phyloP scores from a whole-genome alignment of 2,113 vertebrate genomes.

The Nycticorax nycticorax region DNA sequence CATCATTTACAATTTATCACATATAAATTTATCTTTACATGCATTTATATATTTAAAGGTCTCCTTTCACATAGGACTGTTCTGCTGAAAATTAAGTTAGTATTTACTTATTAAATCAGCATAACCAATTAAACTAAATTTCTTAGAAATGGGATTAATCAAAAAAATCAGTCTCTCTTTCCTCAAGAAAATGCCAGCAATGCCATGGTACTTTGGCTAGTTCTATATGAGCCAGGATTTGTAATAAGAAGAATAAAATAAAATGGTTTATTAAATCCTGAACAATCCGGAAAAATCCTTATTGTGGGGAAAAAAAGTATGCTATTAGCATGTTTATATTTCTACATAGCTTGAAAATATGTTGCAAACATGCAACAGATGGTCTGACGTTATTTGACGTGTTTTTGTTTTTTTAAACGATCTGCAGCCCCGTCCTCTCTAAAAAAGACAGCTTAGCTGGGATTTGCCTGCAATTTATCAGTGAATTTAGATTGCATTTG shows the following conservation, averaged over 20 bases:
- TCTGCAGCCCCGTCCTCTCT: constrained; percentile 62
- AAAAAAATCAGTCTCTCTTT: neutral
- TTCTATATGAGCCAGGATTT: constrained; percentile 16
- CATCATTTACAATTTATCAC: neutral
- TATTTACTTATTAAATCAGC: neutral
- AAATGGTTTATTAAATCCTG: constrained; percentile 48
- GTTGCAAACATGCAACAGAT: constrained; percentile 73
- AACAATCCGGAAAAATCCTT: constrained; percentile 14
- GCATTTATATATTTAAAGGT: neutral
- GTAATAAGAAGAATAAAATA: constrained; percentile 31
- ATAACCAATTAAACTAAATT: neutral
- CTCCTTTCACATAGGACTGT: neutral
- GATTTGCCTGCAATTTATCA: constrained; percentile 78
- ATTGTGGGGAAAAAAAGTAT: neutral
- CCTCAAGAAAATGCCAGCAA: neutral
- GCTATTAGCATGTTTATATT: constrained; percentile 62
- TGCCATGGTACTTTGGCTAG: neutral
- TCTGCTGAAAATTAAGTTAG: neutral
- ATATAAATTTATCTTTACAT: neutral
- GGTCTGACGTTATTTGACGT: constrained; percentile 71
- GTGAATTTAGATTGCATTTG: constrained; percentile 70
- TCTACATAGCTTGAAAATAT: constrained; percentile 59
- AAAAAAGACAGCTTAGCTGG: constrained; percentile 79
- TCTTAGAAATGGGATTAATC: neutral
- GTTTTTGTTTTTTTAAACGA: constrained; percentile 44